Evolutionary conservation across 2,797 vertebrate species (phyloP), one percentile per base, ranked within the genome.

Genomic region (Lacerta viridis): DNA sequence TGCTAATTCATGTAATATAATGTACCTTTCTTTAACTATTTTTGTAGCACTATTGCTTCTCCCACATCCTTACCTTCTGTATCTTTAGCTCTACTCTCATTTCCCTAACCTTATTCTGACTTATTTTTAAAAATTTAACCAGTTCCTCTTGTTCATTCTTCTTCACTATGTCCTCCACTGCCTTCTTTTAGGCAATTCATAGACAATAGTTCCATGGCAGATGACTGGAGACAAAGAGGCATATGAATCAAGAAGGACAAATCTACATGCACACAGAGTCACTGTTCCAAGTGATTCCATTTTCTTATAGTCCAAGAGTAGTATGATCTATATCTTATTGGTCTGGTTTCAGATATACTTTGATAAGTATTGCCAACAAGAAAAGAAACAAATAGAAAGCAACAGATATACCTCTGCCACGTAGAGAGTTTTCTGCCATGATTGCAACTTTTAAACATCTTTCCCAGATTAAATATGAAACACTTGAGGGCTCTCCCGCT

Each of bases 241-340:
- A 93, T 84, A 7, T 81, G 83, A 93, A 94, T 88, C 83, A 90
- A 93, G 92, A 86, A 86, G 61, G 75, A 88, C 69, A 85, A 90
- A 87, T 85, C 92, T 85, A 91, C 91, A 92, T 89, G 89, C 79
- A 90, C 93, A 80, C 74, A 87, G 61, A 88, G 50, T 76, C 43
- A 66, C 87, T 84, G 6, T 90, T 94, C 43, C 90, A 80, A 80
- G 74, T 88, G 85, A 82, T n/a, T 87, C 7, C 50, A 78, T 64
- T 9, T 33, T 93, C 87, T 79, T 76, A 59, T 3, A 39, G 25
- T 81, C 75, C 11, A 86, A 61, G 46, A 88, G 2, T 33, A 2
- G 0, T 90, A 94, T 85, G 41, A 3, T 10, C 8, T 1, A n/a
- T 88, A 87, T 83, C 89, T 91, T 74, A 76, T n/a, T 85, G 81